Base-by-base conservation (phyloP, 2,797 vertebrate species). In the Crotalus adamanteus region DNA sequence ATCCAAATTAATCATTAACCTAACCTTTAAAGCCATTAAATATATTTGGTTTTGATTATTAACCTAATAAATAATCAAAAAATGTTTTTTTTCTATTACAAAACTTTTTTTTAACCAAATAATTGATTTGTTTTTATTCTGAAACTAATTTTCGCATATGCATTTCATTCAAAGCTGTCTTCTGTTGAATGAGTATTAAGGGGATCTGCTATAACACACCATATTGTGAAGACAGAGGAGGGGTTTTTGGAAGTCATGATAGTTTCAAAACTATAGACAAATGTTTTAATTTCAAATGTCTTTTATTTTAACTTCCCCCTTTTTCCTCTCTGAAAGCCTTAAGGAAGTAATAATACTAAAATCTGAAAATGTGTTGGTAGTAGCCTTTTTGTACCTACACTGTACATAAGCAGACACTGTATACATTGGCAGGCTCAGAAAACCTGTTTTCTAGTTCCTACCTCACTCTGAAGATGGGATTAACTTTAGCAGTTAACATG, bases 81-180 rank as follows among this genome's bases (percentile, higher is more conserved):
- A 78, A 0, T 20, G 9, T 1, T 3, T 78, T 78, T 65, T 78
- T 20, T 18, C 69, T 42, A 22, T 73, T 18, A 73, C 16, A 20
- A 73, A 73, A 73, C 69, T 37, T 20, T 93, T 87, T 93, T 94
- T 95, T 59, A 14, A 78, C 91, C 59, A 95, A 92, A 95, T 92
- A 95, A 94, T 95, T 89, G 57, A 95, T 92, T 57, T 26, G 94
- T 96, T 96, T 95, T 88, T 86, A 93, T 94, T 92, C 90, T 61
- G 85, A 93, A 96, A 93, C n/a, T 94, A 91, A 95, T 95, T 96
- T 96, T 90, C 87, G 90, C 31, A 89, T 93, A 92, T 95, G 90
- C 94, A 93, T 16, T 93, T 83, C 95, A 96, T 95, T 96, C 93
- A 96, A 95, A 91, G 1, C 9, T 53, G n/a, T 28, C 95, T 97